Base-by-base conservation (phyloP, 1,140 invertebrate species). In the Theocolax elegans region DNA sequence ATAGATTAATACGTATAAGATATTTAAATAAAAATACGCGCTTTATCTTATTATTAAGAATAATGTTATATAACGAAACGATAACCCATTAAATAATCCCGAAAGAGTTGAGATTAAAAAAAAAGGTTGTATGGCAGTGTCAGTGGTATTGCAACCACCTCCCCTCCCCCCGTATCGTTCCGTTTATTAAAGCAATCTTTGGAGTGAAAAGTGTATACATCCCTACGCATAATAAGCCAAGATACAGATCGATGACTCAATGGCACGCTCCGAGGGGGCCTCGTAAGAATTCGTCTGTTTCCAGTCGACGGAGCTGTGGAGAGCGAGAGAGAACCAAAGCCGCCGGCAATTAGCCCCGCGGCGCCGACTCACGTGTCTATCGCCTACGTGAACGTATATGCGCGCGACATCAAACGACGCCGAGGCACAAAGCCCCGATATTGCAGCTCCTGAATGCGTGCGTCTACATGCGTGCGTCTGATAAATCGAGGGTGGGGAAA, bases 271-370 rank as follows among this genome's bases (percentile, higher is more conserved):
- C 10, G 4, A 35, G 31, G n/a, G n/a, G 42, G 62, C 48, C 25
- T 70, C 59, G 64, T 27, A 17, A 38, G 56, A 58, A 70, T 72
- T 73, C 51, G 67, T 67, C 65, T 35, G 58, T 75, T 77, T 77
- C 74, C 76, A 71, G 74, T 65, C 62, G 76, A 74, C 74, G 59
- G 72, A 65, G 66, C 74, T 53, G 65, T 75, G 66, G 63, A 74
- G 76, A 66, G 72, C 53, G 42, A 59, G 67, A 73, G 74, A 66
- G 60, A n/a, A n/a, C n/a, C n/a, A 23, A 13, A 15, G 15, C 7
- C n/a, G 8, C 4, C n/a, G 17, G 58, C 67, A 70, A 70, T 70
- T 70, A 70, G 67, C 67, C 59, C 67, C 25, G 17, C 31, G 67
- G 59, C 59, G 48, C 65, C 65, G 65, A 10, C 42, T 21, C 53